Percentiles rank a stretch among this genome's conserved stretches.
These are phyloP conservation scores for Harpalus rubripes DNA, from an alignment of 2,888 invertebrate genomes.

Conservation along the genomic window DNA sequence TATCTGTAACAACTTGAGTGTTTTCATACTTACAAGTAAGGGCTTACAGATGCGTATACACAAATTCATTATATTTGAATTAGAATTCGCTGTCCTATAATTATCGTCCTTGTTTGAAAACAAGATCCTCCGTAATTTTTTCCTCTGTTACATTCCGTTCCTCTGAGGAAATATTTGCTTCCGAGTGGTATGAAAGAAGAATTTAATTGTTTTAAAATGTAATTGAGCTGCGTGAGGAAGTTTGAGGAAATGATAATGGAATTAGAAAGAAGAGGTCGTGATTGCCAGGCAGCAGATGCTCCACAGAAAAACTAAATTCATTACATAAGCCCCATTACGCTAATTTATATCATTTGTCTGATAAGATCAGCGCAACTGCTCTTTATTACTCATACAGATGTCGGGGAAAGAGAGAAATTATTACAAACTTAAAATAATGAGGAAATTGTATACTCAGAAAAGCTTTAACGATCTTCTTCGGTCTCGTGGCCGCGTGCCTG, in stretches of 20 bases:
- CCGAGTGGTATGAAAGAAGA: conserved; percentile 7
- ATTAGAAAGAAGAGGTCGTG: conserved; percentile 42
- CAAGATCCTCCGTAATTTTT: neutral
- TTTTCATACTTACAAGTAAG: too few relatives aligned
- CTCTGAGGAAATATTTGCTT: neutral
- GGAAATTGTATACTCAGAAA: neutral
- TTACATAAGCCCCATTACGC: conserved; percentile 51
- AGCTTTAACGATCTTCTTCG: too few relatives aligned
- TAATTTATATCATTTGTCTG: conserved; percentile 56
- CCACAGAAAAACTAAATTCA: conserved; percentile 50
- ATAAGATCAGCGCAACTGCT: neutral
- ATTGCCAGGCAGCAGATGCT: conserved; percentile 19
- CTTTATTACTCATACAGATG: conserved; percentile 6
- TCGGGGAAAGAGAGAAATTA: neutral
- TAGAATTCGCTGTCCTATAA: too few relatives aligned
- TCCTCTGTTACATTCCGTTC: too few relatives aligned
- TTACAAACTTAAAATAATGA: neutral
- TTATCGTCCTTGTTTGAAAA: neutral
- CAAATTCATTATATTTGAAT: too few relatives aligned
- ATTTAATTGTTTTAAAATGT: conserved; percentile 59
- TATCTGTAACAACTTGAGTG: too few relatives aligned
- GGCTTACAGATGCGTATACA: too few relatives aligned
- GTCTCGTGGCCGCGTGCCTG: too few relatives aligned
- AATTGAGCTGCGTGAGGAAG: conserved; percentile 37
- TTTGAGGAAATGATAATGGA: conserved; percentile 57